A percentile compares a stretch with the other conserved stretches of the same genome.
Evolutionary conservation across 2,797 vertebrate genomes (phyloP).

Genomic region (Ctenochaetus hawaiiensis): DNA sequence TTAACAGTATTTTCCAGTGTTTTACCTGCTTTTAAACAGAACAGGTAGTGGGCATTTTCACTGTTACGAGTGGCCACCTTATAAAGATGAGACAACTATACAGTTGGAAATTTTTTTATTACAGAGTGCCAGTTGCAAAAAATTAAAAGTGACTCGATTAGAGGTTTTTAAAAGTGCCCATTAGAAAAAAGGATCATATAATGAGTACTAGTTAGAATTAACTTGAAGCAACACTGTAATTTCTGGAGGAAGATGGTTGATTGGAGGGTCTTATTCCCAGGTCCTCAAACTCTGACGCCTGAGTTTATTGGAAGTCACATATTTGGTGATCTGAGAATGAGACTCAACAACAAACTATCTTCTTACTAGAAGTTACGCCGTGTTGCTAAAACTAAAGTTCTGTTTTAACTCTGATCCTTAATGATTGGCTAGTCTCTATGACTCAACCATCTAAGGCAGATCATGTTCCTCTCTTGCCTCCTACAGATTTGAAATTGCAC

Average conservation of each 20-base stretch:
- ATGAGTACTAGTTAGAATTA: not conserved
- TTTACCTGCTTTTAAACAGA: not conserved
- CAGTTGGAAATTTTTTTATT: not conserved
- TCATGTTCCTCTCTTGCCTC: constrained; percentile 2
- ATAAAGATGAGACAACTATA: not conserved
- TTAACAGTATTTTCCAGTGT: not conserved
- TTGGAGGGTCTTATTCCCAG: too few relatives aligned
- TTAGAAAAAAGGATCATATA: not conserved
- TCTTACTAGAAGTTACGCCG: too few relatives aligned
- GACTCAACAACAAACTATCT: too few relatives aligned
- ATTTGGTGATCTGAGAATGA: too few relatives aligned
- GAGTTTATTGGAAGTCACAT: too few relatives aligned
- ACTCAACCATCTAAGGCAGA: not conserved
- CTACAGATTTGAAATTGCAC: constrained; percentile 15
- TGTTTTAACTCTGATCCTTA: constrained; percentile 3
- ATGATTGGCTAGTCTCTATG: not conserved
- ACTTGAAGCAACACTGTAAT: too few relatives aligned
- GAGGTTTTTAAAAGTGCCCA: not conserved
- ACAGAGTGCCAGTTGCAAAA: not conserved
- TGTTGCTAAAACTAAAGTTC: not conserved
- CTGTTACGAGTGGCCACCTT: not conserved
- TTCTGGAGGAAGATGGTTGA: too few relatives aligned
- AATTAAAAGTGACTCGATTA: not conserved
- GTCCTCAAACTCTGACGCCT: too few relatives aligned
- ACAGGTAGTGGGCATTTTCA: not conserved